A percentile compares a stretch with the other conserved stretches of the same genome.
phyloP scores from a whole-genome alignment of 2,888 invertebrate genomes.

The Temnothorax unifasciatus region DNA sequence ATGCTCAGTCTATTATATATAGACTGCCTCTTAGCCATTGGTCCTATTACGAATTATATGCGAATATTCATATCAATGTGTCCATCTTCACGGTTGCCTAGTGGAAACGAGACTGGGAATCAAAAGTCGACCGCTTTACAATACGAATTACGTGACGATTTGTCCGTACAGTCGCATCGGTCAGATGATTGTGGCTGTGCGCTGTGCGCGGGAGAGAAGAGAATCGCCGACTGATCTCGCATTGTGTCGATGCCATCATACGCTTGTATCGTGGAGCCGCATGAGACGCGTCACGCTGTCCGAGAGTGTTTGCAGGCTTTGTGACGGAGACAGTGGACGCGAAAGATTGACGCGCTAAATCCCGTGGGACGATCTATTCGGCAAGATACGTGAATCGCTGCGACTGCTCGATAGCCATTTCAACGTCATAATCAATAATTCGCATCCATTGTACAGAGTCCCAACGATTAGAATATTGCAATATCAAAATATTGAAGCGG shows the following conservation, averaged over 20 bases:
- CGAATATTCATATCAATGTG: conserved; percentile 44
- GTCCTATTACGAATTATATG: background rate
- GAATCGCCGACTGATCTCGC: conserved; percentile 76
- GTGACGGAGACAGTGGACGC: background rate
- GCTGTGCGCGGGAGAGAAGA: conserved; percentile 39
- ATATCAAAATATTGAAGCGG: background rate
- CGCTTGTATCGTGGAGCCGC: conserved; percentile 19
- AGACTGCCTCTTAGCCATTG: background rate
- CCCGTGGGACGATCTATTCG: background rate
- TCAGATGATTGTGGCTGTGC: conserved; percentile 72
- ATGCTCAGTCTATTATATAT: no score
- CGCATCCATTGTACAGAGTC: background rate
- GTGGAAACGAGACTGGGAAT: conserved; percentile 14
- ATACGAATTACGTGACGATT: conserved; percentile 80
- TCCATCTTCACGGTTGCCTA: conserved; percentile 57
- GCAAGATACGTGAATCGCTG: background rate
- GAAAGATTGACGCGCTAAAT: background rate
- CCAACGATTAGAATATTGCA: background rate
- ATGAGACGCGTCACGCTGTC: conserved; percentile 1
- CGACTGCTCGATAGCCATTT: background rate
- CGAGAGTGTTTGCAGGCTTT: conserved; percentile 21
- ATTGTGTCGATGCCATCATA: conserved; percentile 76
- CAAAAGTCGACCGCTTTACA: conserved; percentile 66
- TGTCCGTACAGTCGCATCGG: conserved; percentile 75
- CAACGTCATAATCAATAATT: background rate